phyloP scores from a whole-genome alignment of 2,797 vertebrate species.

The Pelobates cultripes region DNA sequence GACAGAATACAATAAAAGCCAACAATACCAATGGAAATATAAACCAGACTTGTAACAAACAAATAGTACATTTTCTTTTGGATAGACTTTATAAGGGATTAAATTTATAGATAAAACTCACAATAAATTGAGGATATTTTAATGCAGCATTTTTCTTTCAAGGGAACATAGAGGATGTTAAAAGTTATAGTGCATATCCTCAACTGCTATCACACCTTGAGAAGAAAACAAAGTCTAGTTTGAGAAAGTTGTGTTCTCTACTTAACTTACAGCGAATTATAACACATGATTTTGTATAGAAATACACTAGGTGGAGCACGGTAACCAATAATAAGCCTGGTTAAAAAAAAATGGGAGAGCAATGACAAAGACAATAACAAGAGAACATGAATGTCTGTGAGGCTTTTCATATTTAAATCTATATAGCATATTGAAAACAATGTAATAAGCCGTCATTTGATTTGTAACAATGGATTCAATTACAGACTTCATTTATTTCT shows the following conservation, averaged over 20 bases:
- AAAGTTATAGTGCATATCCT: slow-evolving; percentile 14
- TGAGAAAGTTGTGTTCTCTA: slow-evolving; percentile 1
- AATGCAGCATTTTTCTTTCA: slow-evolving; percentile 33
- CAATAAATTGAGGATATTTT: slow-evolving; percentile 20
- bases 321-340: slow-evolving; percentile 28
- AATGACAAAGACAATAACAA: slow-evolving; percentile 30
- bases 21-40: too few relatives aligned
- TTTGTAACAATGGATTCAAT: slow-evolving; percentile 50
- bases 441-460: slow-evolving; percentile 51
- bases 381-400: slow-evolving; percentile 38
- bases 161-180: slow-evolving; percentile 14
- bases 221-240: slow-evolving; percentile 16
- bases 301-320: slow-evolving; percentile 49
- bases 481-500: slow-evolving; percentile 54
- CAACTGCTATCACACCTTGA: slow-evolving; percentile 19
- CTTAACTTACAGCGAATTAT: slow-evolving; percentile 10
- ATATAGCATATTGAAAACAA: slow-evolving; percentile 48
- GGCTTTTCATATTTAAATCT: slow-evolving; percentile 46
- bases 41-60: slow-evolving; percentile 13
- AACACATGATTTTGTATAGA: slow-evolving; percentile 25
- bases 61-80: slow-evolving; percentile 30
- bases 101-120: slow-evolving; percentile 12
- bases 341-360: background rate
- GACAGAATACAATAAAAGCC: too few relatives aligned
- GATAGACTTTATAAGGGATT: background rate